phyloP scores from a whole-genome alignment of 2,113 vertebrate genomes.

The Lycaon pictus region DNA sequence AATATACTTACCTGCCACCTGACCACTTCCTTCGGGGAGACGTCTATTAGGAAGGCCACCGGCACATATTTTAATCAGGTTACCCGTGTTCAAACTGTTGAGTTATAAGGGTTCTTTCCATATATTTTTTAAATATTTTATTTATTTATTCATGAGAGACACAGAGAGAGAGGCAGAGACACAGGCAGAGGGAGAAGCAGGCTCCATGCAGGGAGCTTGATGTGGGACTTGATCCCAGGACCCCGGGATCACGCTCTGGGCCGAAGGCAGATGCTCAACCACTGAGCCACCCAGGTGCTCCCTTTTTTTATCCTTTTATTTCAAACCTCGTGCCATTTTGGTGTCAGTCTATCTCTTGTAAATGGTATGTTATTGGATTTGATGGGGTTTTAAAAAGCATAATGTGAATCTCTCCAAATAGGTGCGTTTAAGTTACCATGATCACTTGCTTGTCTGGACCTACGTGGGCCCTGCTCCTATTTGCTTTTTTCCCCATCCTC shows the following conservation, averaged over 20 bases:
- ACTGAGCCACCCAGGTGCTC: too few relatives aligned
- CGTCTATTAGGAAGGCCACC: neutral
- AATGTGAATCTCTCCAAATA: rapidly evolving
- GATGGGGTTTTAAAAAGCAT: neutral
- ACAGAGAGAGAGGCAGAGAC: too few relatives aligned
- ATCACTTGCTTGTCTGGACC: too few relatives aligned
- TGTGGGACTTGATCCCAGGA: too few relatives aligned
- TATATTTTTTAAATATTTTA: too few relatives aligned
- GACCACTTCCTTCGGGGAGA: neutral
- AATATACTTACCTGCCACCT: neutral
- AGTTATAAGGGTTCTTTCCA: neutral
- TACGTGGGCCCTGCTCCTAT: neutral
- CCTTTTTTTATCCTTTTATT: neutral
- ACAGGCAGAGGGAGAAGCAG: too few relatives aligned
- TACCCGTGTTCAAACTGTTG: neutral
- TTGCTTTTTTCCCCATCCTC: rapidly evolving
- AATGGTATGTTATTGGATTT: neutral
- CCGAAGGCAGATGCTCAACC: too few relatives aligned
- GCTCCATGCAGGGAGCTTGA: too few relatives aligned
- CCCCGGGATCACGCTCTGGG: too few relatives aligned
- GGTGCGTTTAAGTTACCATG: neutral
- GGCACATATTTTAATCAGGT: neutral
- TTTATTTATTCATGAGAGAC: too few relatives aligned
- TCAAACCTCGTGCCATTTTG: neutral
- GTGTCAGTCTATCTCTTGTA: neutral